These are phyloP conservation scores for Hassar affinis DNA, from an alignment of 2,113 vertebrate species.

Conservation along the genomic window DNA sequence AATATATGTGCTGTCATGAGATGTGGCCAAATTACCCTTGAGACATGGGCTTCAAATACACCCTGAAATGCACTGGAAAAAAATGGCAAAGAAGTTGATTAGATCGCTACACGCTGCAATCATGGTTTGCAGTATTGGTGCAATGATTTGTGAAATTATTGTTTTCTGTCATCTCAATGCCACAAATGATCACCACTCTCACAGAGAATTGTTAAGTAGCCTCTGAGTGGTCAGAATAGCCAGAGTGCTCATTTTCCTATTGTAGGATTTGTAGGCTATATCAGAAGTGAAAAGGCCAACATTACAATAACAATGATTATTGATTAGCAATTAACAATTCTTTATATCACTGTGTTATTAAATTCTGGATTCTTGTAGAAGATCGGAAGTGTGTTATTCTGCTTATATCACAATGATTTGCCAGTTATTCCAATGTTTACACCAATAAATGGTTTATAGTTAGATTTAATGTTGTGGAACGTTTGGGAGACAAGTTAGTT, in stretches of 20 bases:
- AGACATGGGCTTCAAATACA: background rate
- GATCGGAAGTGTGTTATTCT: background rate
- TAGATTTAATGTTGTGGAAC: background rate
- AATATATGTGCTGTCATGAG: constrained; percentile 40
- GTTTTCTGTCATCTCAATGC: background rate
- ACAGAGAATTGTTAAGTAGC: background rate
- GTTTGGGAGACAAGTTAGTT: background rate
- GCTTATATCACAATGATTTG: background rate
- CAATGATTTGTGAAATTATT: background rate
- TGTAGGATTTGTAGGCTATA: background rate
- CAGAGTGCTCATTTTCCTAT: background rate
- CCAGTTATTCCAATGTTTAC: background rate
- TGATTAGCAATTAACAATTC: too few relatives aligned
- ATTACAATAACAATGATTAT: background rate
- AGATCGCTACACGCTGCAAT: background rate
- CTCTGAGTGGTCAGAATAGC: background rate
- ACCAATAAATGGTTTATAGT: background rate
- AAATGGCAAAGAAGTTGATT: background rate
- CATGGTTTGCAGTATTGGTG: background rate
- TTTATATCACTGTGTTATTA: background rate
- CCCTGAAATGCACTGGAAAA: background rate
- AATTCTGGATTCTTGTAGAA: background rate
- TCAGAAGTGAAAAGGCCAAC: background rate
- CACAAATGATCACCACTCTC: background rate
- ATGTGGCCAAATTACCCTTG: constrained; percentile 17